These are phyloP conservation scores for Electrona antarctica DNA, from an alignment of 2,113 vertebrate species.

Conservation along the genomic window DNA sequence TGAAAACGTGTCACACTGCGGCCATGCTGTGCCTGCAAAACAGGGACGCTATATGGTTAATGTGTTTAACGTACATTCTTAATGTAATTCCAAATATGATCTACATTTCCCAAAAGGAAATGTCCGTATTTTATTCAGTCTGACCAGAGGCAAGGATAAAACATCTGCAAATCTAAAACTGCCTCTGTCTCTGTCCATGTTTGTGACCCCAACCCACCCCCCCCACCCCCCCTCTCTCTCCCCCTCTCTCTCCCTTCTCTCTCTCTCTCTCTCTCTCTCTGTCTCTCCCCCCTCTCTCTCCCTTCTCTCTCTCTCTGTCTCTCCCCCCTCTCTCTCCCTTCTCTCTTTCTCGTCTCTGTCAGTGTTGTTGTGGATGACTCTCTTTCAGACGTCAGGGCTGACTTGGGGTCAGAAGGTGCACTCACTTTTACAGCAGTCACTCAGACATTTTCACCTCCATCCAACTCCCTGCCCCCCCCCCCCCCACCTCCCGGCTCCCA, in stretches of 20 bases:
- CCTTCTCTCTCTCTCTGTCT: background rate
- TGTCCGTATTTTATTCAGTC: no score
- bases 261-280: slow-evolving; percentile 8
- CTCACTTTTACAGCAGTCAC: slow-evolving; percentile 38
- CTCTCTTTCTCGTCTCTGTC: slow-evolving; percentile 15
- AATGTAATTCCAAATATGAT: no score
- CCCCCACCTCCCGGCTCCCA: background rate
- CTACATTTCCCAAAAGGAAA: no score
- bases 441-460: slow-evolving; percentile 32
- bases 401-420: slow-evolving; percentile 53
- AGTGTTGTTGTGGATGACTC: background rate
- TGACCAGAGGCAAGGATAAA: no score
- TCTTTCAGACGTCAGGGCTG: slow-evolving; percentile 17
- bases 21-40: no score
- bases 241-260: slow-evolving; percentile 9
- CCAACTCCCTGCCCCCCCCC: background rate
- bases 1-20: no score
- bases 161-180: no score
- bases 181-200: slow-evolving; percentile 5
- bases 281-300: background rate
- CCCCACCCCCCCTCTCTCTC: background rate
- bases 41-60: no score
- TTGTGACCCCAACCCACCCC: background rate
- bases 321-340: background rate
- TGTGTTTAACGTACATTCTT: no score